These are phyloP conservation scores for Urocitellus parryii DNA, from an alignment of 2,113 vertebrate species.

Conservation along the genomic window DNA sequence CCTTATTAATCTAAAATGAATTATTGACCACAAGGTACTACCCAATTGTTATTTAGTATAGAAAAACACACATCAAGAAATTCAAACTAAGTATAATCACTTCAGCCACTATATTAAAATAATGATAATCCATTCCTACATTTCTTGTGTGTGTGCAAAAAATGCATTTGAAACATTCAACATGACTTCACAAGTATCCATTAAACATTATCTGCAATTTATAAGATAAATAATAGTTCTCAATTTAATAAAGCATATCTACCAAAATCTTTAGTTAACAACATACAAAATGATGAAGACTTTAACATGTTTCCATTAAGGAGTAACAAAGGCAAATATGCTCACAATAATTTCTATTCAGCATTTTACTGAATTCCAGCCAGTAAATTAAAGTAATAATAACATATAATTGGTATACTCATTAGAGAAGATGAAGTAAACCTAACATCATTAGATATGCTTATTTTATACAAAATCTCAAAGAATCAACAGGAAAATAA, in stretches of 20 bases:
- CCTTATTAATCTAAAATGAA: neutral
- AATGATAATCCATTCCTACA: neutral
- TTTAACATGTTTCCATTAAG: neutral
- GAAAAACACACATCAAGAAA: neutral
- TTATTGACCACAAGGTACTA: neutral
- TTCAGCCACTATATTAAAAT: neutral
- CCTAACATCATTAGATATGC: neutral
- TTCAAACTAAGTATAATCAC: neutral
- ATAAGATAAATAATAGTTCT: neutral
- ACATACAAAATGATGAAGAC: neutral
- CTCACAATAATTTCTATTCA: neutral
- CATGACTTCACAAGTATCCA: neutral
- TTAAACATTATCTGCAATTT: neutral
- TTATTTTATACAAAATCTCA: neutral
- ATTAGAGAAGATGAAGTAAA: neutral
- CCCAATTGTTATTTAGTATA: neutral
- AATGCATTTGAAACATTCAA: neutral
- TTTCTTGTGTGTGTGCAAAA: neutral
- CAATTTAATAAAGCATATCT: neutral
- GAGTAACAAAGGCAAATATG: neutral
- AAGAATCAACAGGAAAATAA: neutral
- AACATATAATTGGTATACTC: neutral
- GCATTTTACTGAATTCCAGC: neutral
- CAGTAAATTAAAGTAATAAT: neutral
- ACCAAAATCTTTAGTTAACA: neutral